Evolutionary conservation across 2,888 invertebrate genomes (phyloP), one percentile per base, ranked within the genome.

Genomic region (Dione vanillae): DNA sequence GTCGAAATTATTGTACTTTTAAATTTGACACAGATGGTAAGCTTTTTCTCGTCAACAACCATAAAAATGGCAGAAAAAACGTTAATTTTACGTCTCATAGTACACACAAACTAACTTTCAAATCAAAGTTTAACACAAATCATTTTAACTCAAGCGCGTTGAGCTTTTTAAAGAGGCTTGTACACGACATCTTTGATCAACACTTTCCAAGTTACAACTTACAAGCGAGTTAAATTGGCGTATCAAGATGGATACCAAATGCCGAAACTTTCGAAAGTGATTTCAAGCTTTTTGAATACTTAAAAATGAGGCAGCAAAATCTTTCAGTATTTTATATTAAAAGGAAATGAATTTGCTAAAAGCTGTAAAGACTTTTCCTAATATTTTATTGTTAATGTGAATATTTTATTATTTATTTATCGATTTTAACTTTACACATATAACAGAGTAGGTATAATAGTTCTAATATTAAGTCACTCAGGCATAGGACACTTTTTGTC

Each of bases 221-320:
- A 37, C 58, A 58, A 58, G 41, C 19, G 40, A 58, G 58, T 58
- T 59, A 59, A 59, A 59, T 59, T 59, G 59, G 41, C 59, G 59
- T 59, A 5, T 59, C 14, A 43, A 59, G 59, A 59, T 59, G 40
- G 59, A 59, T 59, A 43, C 43, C 41, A 9, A 54, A 35, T 35
- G 20, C 9, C 20, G 14, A 43, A 59, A 59, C 59, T 59, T 59
- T 43, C 20, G 1, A 20, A 59, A 59, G 59, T 20, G 59, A 43
- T 59, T 43, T 20, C 11, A 41, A 1, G 20, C 43, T 59, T 59
- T 58, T 43, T 59, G 43, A 59, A 59, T 59, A 43, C 14, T 59
- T 20, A 59, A 59, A 59, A 41, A 41, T 43, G 59, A 54, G 35
- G n/a, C 35, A 41, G 59, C 41, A 12, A 59, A 59, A 59, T 59